Evolutionary conservation across 2,113 vertebrate genomes (phyloP).

Genomic region (Microcebus griseorufus): DNA sequence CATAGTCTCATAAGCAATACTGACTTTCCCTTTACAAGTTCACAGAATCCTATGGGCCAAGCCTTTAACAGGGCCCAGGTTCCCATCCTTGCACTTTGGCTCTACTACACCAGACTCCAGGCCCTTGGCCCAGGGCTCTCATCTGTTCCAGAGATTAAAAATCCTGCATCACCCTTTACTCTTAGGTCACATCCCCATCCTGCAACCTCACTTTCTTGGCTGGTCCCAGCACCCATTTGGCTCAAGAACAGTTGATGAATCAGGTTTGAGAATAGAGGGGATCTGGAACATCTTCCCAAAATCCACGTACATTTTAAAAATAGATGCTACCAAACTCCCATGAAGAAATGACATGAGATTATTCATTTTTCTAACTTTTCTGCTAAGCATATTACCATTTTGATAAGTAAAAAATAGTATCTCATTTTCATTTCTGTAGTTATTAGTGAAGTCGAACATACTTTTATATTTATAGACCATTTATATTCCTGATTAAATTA

Average conservation of each 20-base stretch:
- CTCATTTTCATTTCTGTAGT: conserved; percentile 50
- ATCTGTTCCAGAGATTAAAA: neutral
- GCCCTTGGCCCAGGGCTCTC: neutral
- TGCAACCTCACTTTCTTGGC: neutral
- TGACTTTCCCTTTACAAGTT: neutral
- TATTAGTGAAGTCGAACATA: conserved; percentile 41
- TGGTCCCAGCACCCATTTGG: neutral
- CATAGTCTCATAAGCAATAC: neutral
- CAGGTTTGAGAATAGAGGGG: neutral
- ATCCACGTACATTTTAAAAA: neutral
- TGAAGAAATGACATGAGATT: neutral
- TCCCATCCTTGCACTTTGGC: neutral
- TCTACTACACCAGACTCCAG: neutral
- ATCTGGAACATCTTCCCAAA: neutral
- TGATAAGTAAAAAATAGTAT: conserved; percentile 21
- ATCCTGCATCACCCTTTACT: neutral
- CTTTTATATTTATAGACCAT: conserved; percentile 40
- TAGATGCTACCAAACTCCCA: neutral
- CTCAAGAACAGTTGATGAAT: neutral
- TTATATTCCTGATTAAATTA: conserved; percentile 34
- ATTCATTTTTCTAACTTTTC: conserved; percentile 41
- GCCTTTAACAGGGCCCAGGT: neutral
- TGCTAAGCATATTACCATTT: neutral
- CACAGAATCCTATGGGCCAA: neutral
- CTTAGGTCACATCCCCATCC: neutral